Base-by-base conservation (phyloP, 2,797 vertebrate genomes). In the Luscinia luscinia region DNA sequence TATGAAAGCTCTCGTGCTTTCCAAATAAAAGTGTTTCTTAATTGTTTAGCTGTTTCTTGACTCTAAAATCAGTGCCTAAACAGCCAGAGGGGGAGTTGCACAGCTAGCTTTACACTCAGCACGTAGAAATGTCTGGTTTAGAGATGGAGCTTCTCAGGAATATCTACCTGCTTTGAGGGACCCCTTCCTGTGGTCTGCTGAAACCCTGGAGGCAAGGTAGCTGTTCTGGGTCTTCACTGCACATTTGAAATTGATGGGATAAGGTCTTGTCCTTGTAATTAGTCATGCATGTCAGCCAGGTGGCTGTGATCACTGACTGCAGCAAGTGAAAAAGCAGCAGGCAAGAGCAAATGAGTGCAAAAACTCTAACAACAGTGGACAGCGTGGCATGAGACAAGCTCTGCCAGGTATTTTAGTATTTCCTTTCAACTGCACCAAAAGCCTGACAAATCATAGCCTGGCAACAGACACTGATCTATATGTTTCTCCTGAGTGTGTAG, bases 231-330 rank as follows among this genome's bases (percentile, higher is more conserved):
- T 74, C 75, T 85, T 89, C 78, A 40, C 13, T 69, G 63, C 16
- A 52, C 67, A 10, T 84, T 87, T 61, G 28, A 91, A 93, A 94
- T 84, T 67, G 68, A 82, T 89, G 64, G 78, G 87, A 52, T 74
- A 87, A 67, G 48, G 78, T 91, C 67, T 73, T 46, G n/a, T 83
- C 34, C 49, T 85, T 57, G 52, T 30, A 74, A 6, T 92, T 59
- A 51, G 52, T 89, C 75, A 80, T 7, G 24, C 77, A 28, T 21
- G 38, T 21, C 78, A 85, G 84, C 75, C 87, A 91, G 70, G 67
- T 85, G 87, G 19, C 72, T 91, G 48, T 36, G 48, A 93, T 92
- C 54, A 15, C 78, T 36, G 57, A 55, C 72, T 91, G 68, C 57
- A 91, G 61, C 78, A 79, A 69, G 59, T 61, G 9, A 76, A 82